Percentiles rank a stretch among this genome's conserved stretches.
Conservation (phyloP, 2,113 vertebrate genomes). For the Ochotona princeps region DNA sequence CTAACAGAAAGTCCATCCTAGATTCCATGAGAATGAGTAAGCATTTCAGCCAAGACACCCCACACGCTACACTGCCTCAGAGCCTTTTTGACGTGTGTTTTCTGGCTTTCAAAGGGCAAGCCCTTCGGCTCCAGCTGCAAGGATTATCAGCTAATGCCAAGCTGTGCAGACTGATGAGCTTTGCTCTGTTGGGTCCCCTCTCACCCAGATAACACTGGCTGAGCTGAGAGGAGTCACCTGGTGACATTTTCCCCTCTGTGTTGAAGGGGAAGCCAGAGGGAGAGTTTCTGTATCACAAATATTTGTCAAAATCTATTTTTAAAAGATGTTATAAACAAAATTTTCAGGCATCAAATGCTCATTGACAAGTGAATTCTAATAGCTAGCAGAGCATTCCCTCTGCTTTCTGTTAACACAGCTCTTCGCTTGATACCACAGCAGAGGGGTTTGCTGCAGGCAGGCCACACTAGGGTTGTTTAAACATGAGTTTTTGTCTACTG, state of each 20-base stretch:
- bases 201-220: neutral
- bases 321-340: neutral
- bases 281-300: slow-evolving; percentile 45
- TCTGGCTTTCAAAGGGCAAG: slow-evolving; percentile 64
- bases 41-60: neutral
- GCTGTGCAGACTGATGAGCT: slow-evolving; percentile 26
- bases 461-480: neutral
- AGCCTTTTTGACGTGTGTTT: slow-evolving; percentile 25
- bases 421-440: neutral
- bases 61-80: neutral
- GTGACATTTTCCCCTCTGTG: neutral
- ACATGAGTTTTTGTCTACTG: slow-evolving; percentile 21
- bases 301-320: neutral
- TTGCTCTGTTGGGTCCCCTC: neutral
- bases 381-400: slow-evolving; percentile 7
- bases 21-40: neutral
- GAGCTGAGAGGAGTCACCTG: neutral
- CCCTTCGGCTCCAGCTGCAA: slow-evolving; percentile 42
- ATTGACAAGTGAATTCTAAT: slow-evolving; percentile 56
- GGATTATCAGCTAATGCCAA: slow-evolving; percentile 33
- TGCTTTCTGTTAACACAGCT: slow-evolving; percentile 37
- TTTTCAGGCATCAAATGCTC: slow-evolving; percentile 34
- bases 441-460: slow-evolving; percentile 24
- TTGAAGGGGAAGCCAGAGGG: neutral
- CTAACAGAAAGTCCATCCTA: neutral